Conservation (phyloP, 1,140 invertebrate genomes). For the Spodoptera litura region DNA sequence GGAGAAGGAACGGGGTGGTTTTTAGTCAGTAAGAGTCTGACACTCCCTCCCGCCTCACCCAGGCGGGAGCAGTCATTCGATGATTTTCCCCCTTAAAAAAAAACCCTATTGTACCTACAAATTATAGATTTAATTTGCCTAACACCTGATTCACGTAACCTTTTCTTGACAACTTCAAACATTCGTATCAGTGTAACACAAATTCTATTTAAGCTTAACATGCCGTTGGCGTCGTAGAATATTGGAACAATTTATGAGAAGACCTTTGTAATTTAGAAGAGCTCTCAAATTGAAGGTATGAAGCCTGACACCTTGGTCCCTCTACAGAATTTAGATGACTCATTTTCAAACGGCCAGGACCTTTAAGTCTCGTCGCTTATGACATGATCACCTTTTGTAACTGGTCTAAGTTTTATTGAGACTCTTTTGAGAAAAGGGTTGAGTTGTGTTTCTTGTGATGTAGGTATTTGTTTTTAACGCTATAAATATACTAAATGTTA, state of each 20-base stretch:
- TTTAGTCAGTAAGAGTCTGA: too few relatives aligned
- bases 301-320: slow-evolving; percentile 70
- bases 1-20: too few relatives aligned
- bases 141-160: too few relatives aligned
- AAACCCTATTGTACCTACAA: too few relatives aligned
- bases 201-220: slow-evolving; percentile 70
- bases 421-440: too few relatives aligned
- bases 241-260: slow-evolving; percentile 83
- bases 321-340: slow-evolving; percentile 72
- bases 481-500: too few relatives aligned
- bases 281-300: slow-evolving; percentile 78
- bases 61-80: too few relatives aligned
- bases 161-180: neutral
- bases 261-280: slow-evolving; percentile 80
- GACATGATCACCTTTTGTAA: slow-evolving; percentile 8
- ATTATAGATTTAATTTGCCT: too few relatives aligned
- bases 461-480: too few relatives aligned
- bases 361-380: slow-evolving; percentile 29
- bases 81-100: too few relatives aligned
- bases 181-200: slow-evolving; percentile 58
- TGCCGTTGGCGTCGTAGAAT: slow-evolving; percentile 75
- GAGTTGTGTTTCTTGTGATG: too few relatives aligned
- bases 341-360: slow-evolving; percentile 46
- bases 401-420: neutral
- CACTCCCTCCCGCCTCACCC: too few relatives aligned